phyloP scores from a whole-genome alignment of 92 coral and sea anemone species.

The Paramuricea clavata region DNA sequence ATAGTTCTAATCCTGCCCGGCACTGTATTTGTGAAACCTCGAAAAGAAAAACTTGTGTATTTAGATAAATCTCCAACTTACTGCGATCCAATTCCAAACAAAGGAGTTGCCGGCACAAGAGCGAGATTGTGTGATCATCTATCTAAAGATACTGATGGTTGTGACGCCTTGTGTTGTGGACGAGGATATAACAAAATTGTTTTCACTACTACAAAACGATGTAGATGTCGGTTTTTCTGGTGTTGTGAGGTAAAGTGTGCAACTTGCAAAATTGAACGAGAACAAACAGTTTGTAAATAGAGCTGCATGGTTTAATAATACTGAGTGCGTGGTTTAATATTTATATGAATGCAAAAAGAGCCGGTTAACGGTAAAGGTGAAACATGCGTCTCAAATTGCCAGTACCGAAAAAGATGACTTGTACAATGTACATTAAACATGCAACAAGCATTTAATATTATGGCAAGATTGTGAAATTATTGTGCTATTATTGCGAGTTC shows the following conservation, averaged over 20 bases:
- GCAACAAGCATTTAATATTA: too few species aligned
- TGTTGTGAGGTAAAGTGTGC: conserved; percentile 68
- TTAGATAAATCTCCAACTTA: conserved; percentile 54
- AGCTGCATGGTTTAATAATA: not conserved
- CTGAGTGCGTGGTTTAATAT: not conserved
- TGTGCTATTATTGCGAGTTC: too few species aligned
- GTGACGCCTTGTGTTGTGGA: conserved; percentile 33
- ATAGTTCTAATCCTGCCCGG: not conserved
- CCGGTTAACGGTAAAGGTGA: not conserved
- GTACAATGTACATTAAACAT: too few species aligned
- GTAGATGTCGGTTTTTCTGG: conserved; percentile 39
- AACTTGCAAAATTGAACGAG: conserved; percentile 3
- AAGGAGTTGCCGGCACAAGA: conserved; percentile 36
- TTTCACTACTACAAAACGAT: not conserved
- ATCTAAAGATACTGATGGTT: not conserved
- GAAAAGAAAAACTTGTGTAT: conserved; percentile 37
- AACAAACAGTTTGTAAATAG: conserved; percentile 42
- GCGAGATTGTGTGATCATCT: conserved; percentile 11
- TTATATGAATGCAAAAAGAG: not conserved
- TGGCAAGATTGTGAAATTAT: too few species aligned
- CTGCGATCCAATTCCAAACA: conserved; percentile 7
- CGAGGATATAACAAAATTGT: conserved; percentile 22
- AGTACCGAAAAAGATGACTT: not conserved
- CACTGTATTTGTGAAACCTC: conserved; percentile 28
- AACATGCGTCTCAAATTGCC: not conserved